These are phyloP conservation scores for Diadema setosum DNA, from an alignment of 35 echinoderm and acorn worm genomes.

Conservation along the genomic window DNA sequence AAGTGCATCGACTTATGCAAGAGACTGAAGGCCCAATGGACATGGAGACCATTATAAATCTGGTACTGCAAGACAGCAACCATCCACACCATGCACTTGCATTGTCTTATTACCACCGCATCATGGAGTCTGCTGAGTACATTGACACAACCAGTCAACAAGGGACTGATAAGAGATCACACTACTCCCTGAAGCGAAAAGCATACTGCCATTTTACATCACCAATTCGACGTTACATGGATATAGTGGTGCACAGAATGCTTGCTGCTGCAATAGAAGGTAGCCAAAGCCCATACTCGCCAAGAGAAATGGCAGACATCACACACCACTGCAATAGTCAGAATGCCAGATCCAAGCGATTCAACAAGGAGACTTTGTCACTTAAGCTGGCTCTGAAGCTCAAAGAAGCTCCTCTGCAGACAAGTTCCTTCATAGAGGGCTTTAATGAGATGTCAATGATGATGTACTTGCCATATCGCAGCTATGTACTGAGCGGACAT, in stretches of 20 bases:
- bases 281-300: conserved; percentile 23
- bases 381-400: conserved; percentile 48
- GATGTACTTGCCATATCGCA: conserved; percentile 44
- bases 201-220: conserved; percentile 92
- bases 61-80: conserved; percentile 62
- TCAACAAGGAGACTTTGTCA: conserved; percentile 13
- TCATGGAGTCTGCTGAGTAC: conserved; percentile 63
- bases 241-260: conserved; percentile 86
- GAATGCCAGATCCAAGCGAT: conserved; percentile 52
- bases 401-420: conserved; percentile 34
- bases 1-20: neutral
- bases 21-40: neutral
- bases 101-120: conserved; percentile 22
- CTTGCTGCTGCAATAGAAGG: conserved; percentile 21
- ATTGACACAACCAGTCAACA: conserved; percentile 40
- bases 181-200: conserved; percentile 61
- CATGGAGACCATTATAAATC: conserved; percentile 23
- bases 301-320: conserved; percentile 54
- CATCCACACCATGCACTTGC: conserved; percentile 78
- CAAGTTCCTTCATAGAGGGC: conserved; percentile 30
- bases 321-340: conserved; percentile 77
- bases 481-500: conserved; percentile 12
- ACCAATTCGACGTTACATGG: conserved; percentile 83
- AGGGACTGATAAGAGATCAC: neutral
- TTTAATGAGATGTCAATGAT: conserved; percentile 33